Base-by-base conservation (phyloP, 2,797 vertebrate genomes). In the Chelon auratus region DNA sequence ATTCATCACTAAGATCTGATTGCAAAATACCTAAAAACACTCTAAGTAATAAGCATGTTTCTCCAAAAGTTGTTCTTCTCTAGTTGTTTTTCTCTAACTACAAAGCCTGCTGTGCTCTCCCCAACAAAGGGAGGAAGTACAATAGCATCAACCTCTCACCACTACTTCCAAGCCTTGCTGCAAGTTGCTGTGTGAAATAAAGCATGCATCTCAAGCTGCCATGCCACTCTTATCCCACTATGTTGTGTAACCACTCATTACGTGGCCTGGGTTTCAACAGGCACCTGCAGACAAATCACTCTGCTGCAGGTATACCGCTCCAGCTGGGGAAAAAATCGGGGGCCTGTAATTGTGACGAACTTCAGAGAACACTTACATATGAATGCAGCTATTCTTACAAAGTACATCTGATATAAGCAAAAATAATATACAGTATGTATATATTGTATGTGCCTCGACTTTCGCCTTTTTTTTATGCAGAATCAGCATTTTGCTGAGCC, bases 171-270 rank as follows among this genome's bases (percentile, higher is more conserved):
- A 30, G 45, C 58, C 39, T 4, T 17, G 55, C 63, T 47, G 52
- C 61, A n/a, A 37, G 67, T 39, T 77, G 47, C 63, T 64, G 69
- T 59, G 59, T 68, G 79, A 68, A 72, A 72, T 66, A 75, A 80
- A 81, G 37, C 47, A 9, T 61, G 50, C 52, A 30, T 58, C 62
- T 70, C 45, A 53, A 55, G 58, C 75, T 33, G 62, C 59, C 72
- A n/a, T n/a, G 63, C 45, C 40, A 11, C 65, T 58, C 26, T 1
- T 40, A 36, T 55, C 71, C 66, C 50, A 39, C 68, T 51, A 80
- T 42, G 82, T 30, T 52, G 43, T 70, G 22, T 57, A 77, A 73
- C 62, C 63, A 50, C 54, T 72, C 61, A 72, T 79, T 73, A 77
- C 57, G 33, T 33, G 62, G 24, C 57, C 50, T 1, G 26, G 9